A percentile compares a stretch with the other conserved stretches of the same genome.
These are phyloP conservation scores for Heliconius aoede DNA, from an alignment of 2,888 invertebrate species.

Conservation along the genomic window DNA sequence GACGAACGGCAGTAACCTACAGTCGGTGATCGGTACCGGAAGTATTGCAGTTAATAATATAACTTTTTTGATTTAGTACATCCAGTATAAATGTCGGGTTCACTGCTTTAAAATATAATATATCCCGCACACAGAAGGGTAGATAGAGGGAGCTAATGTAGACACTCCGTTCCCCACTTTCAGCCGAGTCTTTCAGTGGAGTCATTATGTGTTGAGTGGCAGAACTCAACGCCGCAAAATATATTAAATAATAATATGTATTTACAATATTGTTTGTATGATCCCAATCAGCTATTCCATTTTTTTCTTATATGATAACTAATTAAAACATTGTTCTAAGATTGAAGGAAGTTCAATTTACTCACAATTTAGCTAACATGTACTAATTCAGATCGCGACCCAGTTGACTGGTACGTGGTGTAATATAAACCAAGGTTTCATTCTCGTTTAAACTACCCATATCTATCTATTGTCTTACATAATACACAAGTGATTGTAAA, in stretches of 20 bases:
- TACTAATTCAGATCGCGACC: slow-evolving; percentile 43
- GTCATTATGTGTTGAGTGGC: too few relatives aligned
- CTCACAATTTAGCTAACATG: slow-evolving; percentile 39
- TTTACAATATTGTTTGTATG: background rate
- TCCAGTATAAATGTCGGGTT: too few relatives aligned
- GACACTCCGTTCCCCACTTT: too few relatives aligned
- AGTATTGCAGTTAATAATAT: background rate
- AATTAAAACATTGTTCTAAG: background rate
- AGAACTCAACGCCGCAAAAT: too few relatives aligned
- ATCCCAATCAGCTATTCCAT: background rate
- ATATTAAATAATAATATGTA: background rate
- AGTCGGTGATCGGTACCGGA: slow-evolving; percentile 57
- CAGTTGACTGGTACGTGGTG: slow-evolving; percentile 45
- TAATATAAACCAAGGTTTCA: slow-evolving; percentile 47
- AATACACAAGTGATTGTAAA: background rate
- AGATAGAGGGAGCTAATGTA: too few relatives aligned
- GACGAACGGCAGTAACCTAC: slow-evolving; percentile 76
- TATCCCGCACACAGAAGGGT: too few relatives aligned
- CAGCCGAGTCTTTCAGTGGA: too few relatives aligned
- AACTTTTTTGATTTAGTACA: background rate
- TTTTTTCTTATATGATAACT: background rate
- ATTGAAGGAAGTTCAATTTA: slow-evolving; percentile 41
- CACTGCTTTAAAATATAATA: too few relatives aligned
- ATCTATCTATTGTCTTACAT: slow-evolving; percentile 41
- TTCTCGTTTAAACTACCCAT: slow-evolving; percentile 31